Base-by-base conservation (phyloP, 2,888 invertebrate genomes). In the Seira musarum region DNA sequence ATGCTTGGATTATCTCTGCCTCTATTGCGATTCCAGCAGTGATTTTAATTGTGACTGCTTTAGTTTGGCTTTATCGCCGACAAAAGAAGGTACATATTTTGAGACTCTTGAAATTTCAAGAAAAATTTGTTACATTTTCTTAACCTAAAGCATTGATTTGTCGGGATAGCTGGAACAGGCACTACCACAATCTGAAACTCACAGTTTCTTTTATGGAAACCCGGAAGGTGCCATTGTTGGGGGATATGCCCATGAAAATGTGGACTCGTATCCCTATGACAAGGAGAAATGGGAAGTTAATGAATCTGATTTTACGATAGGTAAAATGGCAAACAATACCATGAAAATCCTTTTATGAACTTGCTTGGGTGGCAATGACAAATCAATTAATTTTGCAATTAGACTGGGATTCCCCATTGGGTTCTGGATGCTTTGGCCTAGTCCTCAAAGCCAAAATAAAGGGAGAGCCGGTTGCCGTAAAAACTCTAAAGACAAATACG, bases 381-480 rank as follows among this genome's bases (percentile, higher is more conserved):
- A 1, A n/a, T 61, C 6, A 35, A 17, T 35, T 70, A 17, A 10
- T 22, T 21, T n/a, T n/a, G n/a, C n/a, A n/a, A n/a, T 53, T n/a
- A 73, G 74, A 74, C 15, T 22, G 17, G 21, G 40, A 35, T 0
- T 30, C 13, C 1, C 74, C 19, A 13, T 19, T 74, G 40, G 74
- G 74, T 1, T 30, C 57, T 17, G 74, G 74, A n/a, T 60, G 60
- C n/a, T 74, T 60, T 19, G 74, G 74, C 5, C 2, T 67, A 17
- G 74, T 74, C 5, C 22, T 67, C 1, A 30, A 30, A 22, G 74
- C 67, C 6, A 74, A n/a, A 46, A 24, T 67, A 22, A 57, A 67
- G 10, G 22, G 5, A 13, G 25, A 10, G n/a, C n/a, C n/a, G 3
- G 74, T 67, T 1, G 74, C 74, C 13, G 60, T 17, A 3, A 74